phyloP scores from a whole-genome alignment of 2,888 invertebrate genomes.

The Drosophila kambysellisi region DNA sequence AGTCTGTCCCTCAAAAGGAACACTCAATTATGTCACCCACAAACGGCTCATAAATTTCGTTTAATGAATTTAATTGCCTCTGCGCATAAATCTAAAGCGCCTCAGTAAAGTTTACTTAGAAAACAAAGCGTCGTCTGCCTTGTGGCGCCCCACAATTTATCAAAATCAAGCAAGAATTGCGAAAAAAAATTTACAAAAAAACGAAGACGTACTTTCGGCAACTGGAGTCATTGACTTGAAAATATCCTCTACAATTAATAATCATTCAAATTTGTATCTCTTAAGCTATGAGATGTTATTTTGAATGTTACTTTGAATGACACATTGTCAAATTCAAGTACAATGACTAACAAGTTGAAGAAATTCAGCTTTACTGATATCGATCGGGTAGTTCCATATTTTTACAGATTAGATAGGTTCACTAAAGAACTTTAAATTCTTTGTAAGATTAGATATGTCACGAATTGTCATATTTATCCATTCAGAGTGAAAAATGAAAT shows the following conservation, averaged over 20 bases:
- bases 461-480: background rate
- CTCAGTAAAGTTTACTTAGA: constrained; percentile 73
- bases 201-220: background rate
- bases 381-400: background rate
- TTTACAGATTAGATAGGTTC: background rate
- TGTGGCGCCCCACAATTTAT: constrained; percentile 76
- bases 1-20: background rate
- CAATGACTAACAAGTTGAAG: background rate
- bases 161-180: constrained; percentile 60
- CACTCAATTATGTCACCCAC: constrained; percentile 75
- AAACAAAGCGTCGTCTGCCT: constrained; percentile 60
- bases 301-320: background rate
- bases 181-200: constrained; percentile 5
- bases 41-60: constrained; percentile 69
- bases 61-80: constrained; percentile 79
- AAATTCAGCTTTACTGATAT: background rate
- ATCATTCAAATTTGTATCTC: background rate
- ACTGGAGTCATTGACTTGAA: background rate
- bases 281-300: background rate
- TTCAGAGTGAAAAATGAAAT: background rate
- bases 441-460: background rate
- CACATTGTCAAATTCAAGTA: background rate
- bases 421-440: background rate
- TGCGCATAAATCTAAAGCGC: constrained; percentile 77
- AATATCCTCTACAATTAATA: constrained; percentile 8